Conservation (phyloP, 2,888 invertebrate species). For the Artemia sinica region DNA sequence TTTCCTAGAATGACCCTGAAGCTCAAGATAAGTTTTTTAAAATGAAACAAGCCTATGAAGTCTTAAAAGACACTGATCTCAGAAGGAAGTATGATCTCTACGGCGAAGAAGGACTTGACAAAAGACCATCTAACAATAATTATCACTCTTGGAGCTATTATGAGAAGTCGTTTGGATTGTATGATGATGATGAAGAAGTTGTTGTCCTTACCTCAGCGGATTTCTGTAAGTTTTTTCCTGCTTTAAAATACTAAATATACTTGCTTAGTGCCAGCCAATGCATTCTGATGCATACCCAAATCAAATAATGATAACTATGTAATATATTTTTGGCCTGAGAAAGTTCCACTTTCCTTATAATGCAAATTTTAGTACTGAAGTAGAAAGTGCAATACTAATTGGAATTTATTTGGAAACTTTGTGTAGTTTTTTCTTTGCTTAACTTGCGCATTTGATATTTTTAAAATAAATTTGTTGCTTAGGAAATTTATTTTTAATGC, state of each 20-base stretch:
- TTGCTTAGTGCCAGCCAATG: not conserved
- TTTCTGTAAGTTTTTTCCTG: constrained; percentile 43
- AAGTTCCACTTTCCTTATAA: too few species aligned
- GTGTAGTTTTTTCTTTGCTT: too few species aligned
- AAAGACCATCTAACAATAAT: constrained; percentile 42
- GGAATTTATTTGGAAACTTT: too few species aligned
- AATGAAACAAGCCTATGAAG: constrained; percentile 67
- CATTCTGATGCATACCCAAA: too few species aligned
- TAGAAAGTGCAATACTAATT: too few species aligned
- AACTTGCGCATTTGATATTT: too few species aligned
- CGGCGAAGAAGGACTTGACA: constrained; percentile 50
- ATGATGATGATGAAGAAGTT: constrained; percentile 65
- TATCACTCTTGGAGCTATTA: constrained; percentile 69
- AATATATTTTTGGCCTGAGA: too few species aligned
- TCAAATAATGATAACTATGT: too few species aligned
- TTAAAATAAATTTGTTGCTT: too few species aligned
- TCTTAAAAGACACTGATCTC: constrained; percentile 59
- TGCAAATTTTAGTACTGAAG: too few species aligned
- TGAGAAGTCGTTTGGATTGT: constrained; percentile 60
- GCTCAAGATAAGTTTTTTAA: constrained; percentile 58
- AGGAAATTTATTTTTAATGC: too few species aligned
- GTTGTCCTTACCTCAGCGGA: constrained; percentile 53
- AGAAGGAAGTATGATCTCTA: constrained; percentile 58
- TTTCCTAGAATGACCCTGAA: constrained; percentile 46
- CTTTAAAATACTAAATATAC: not conserved